phyloP scores from a whole-genome alignment of 2,797 vertebrate species.

The Hyperoplus lanceolatus region DNA sequence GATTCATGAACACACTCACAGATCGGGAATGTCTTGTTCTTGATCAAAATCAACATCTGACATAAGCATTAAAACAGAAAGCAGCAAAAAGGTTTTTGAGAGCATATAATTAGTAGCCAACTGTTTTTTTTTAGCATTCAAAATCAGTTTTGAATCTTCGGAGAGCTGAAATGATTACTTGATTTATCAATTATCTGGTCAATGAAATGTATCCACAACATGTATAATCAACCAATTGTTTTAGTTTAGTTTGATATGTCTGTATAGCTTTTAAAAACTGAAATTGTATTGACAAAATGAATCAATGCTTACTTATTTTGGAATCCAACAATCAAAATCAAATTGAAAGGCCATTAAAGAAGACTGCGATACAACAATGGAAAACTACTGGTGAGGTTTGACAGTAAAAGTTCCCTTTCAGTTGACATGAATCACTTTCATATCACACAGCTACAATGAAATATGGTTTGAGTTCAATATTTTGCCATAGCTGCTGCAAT shows the following conservation, averaged over 20 bases:
- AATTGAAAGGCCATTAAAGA: no score
- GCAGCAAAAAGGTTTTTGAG: no score
- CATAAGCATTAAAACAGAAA: not conserved
- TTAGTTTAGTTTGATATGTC: not conserved
- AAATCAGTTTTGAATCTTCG: no score
- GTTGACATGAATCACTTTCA: not conserved
- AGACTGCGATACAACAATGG: not conserved
- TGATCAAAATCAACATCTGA: not conserved
- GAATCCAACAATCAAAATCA: no score
- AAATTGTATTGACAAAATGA: not conserved
- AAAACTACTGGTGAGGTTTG: not conserved
- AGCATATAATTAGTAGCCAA: no score
- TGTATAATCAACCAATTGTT: not conserved
- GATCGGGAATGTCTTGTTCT: not conserved
- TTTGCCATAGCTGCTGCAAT: slow-evolving; percentile 8
- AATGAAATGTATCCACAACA: not conserved
- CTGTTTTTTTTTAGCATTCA: no score
- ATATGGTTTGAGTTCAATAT: not conserved
- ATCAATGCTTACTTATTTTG: no score
- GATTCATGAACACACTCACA: not conserved
- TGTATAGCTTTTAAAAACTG: slow-evolving; percentile 1
- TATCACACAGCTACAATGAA: slow-evolving; percentile 1
- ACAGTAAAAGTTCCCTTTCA: not conserved
- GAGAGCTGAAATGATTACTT: no score
- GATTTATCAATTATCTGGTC: not conserved